Evolutionary conservation across 1,140 invertebrate species (phyloP).

Genomic region (Archivesica marissinica): DNA sequence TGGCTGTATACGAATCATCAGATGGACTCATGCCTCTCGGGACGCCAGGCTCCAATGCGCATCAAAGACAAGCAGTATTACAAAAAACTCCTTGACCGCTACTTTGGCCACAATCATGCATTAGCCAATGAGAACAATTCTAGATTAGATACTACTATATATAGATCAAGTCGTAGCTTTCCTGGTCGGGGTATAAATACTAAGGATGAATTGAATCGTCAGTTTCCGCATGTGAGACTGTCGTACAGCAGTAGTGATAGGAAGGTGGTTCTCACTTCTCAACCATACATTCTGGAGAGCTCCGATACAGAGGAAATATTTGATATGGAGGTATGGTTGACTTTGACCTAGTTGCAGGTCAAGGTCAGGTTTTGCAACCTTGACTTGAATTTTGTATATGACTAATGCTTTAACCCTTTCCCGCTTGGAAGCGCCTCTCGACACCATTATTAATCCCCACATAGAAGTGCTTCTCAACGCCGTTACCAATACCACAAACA

Average conservation of each 20-base stretch:
- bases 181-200: slow-evolving; percentile 60
- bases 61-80: slow-evolving; percentile 80
- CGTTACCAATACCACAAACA: too few species aligned
- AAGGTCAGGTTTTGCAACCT: not conserved
- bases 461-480: too few species aligned
- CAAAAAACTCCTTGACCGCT: slow-evolving; percentile 80
- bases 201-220: slow-evolving; percentile 64
- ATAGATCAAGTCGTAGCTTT: slow-evolving; percentile 63
- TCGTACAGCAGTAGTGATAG: slow-evolving; percentile 72
- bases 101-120: slow-evolving; percentile 80
- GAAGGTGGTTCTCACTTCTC: slow-evolving; percentile 67
- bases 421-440: too few species aligned
- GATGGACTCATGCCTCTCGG: slow-evolving; percentile 70
- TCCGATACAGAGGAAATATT: slow-evolving; percentile 66
- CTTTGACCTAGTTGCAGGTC: slow-evolving; percentile 25
- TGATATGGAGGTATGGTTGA: slow-evolving; percentile 68
- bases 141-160: slow-evolving; percentile 61
- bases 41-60: slow-evolving; percentile 71
- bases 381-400: slow-evolving; percentile 30
- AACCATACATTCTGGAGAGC: slow-evolving; percentile 64
- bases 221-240: slow-evolving; percentile 75
- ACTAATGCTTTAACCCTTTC: slow-evolving; percentile 27
- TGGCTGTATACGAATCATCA: slow-evolving; percentile 72
- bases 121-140: slow-evolving; percentile 73
- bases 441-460: too few species aligned